Conservation (phyloP, 2,888 invertebrate genomes). For the Orthonevra nobilis region DNA sequence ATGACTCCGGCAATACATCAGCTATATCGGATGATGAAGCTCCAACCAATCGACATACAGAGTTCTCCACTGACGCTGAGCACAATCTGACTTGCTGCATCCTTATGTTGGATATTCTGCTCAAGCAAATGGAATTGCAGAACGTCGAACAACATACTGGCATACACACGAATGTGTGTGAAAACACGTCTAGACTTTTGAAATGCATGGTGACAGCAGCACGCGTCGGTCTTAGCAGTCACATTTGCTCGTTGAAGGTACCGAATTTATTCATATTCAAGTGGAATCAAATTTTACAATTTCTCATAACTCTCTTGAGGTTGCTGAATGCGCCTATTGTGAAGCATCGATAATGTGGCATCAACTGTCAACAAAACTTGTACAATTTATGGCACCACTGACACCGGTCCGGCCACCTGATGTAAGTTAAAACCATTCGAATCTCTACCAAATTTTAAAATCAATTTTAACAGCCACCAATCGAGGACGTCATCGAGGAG, state of each 20-base stretch:
- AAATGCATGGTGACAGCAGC: constrained; percentile 88
- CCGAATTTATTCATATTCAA: too few species aligned
- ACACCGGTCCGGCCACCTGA: constrained; percentile 88
- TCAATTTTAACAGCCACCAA: constrained; percentile 83
- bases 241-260: constrained; percentile 82
- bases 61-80: constrained; percentile 87
- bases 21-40: constrained; percentile 86
- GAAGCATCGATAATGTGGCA: constrained; percentile 97
- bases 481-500: constrained; percentile 87
- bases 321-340: constrained; percentile 92
- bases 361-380: constrained; percentile 90
- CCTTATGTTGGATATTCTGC: constrained; percentile 95
- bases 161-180: constrained; percentile 87
- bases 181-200: constrained; percentile 87
- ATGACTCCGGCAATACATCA: constrained; percentile 85
- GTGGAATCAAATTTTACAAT: neutral
- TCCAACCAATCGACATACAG: constrained; percentile 83
- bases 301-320: constrained; percentile 71
- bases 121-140: constrained; percentile 96
- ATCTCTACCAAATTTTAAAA: too few species aligned
- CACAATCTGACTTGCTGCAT: constrained; percentile 96
- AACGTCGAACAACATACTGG: constrained; percentile 91
- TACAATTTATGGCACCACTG: constrained; percentile 89
- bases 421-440: constrained; percentile 83
- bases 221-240: constrained; percentile 85